Conservation (phyloP, 2,113 vertebrate genomes). For the Ceyx melanurus region DNA sequence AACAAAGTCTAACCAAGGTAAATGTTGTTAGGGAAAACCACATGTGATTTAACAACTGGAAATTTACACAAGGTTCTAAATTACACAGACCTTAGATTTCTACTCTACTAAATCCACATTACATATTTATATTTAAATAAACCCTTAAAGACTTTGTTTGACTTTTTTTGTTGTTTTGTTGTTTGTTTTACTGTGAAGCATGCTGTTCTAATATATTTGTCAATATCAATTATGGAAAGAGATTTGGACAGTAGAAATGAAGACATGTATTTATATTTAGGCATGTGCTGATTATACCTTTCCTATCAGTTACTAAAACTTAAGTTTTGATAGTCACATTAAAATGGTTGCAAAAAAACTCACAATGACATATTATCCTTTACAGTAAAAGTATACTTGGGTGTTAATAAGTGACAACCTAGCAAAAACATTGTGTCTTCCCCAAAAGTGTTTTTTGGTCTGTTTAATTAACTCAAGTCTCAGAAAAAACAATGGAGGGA, state of each 20-base stretch:
- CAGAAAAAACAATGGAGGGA: background rate
- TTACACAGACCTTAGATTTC: slow-evolving; percentile 46
- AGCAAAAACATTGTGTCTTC: background rate
- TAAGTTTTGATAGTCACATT: background rate
- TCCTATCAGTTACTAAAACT: background rate
- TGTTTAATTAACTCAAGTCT: background rate
- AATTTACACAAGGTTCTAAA: slow-evolving; percentile 46
- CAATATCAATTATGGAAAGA: background rate
- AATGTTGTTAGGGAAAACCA: background rate
- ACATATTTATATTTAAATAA: slow-evolving; percentile 31
- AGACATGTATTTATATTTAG: background rate
- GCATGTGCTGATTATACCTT: background rate
- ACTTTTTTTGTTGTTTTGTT: background rate
- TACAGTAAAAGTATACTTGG: background rate
- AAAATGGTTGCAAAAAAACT: background rate
- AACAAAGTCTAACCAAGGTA: slow-evolving; percentile 7
- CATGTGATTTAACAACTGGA: background rate
- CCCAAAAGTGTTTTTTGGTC: background rate
- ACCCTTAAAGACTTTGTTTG: background rate
- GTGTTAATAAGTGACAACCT: background rate
- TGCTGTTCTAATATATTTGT: background rate
- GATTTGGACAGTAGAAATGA: background rate
- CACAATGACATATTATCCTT: background rate
- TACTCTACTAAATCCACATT: background rate
- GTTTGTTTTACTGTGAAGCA: background rate